These are phyloP conservation scores for Apostichopus californicus DNA, from an alignment of 35 echinoderm and acorn worm species.

Conservation along the genomic window DNA sequence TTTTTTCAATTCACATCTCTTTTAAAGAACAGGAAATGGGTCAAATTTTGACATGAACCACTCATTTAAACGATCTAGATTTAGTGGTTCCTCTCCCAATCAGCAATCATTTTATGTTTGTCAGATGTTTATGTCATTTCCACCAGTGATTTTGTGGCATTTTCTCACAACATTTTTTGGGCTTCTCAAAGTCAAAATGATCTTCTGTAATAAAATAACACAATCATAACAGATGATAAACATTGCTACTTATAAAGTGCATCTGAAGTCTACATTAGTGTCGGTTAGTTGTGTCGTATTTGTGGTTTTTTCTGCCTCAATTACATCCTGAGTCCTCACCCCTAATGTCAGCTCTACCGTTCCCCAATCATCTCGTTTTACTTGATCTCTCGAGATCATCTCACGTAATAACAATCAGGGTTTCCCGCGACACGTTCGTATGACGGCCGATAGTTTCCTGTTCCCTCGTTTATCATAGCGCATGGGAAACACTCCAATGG, in stretches of 20 bases:
- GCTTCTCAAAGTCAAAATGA: too few species aligned
- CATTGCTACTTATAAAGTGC: constrained; percentile 11
- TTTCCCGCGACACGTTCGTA: constrained; percentile 34
- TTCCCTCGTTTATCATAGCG: not conserved
- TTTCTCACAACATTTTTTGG: too few species aligned
- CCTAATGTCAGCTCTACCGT: constrained; percentile 28
- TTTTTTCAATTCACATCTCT: too few species aligned
- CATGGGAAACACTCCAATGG: not conserved
- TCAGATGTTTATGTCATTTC: too few species aligned
- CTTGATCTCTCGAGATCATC: constrained; percentile 13
- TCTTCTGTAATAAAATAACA: too few species aligned
- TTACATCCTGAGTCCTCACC: constrained; percentile 36
- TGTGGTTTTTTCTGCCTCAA: constrained; percentile 30
- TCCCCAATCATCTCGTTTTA: constrained; percentile 28
- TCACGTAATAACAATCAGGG: constrained; percentile 29
- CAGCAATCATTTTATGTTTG: too few species aligned
- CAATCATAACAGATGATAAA: too few species aligned
- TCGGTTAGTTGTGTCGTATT: constrained; percentile 20
- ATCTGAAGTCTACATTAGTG: constrained; percentile 12
- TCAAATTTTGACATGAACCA: too few species aligned
- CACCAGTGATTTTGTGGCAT: too few species aligned
- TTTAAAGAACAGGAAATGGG: too few species aligned
- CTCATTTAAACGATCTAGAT: too few species aligned
- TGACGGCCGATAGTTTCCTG: constrained; percentile 27
- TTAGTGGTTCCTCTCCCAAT: too few species aligned